Percentiles rank a stretch among this genome's conserved stretches.
Conservation (phyloP, 2,113 vertebrate species). For the Cheirogaleus medius region DNA sequence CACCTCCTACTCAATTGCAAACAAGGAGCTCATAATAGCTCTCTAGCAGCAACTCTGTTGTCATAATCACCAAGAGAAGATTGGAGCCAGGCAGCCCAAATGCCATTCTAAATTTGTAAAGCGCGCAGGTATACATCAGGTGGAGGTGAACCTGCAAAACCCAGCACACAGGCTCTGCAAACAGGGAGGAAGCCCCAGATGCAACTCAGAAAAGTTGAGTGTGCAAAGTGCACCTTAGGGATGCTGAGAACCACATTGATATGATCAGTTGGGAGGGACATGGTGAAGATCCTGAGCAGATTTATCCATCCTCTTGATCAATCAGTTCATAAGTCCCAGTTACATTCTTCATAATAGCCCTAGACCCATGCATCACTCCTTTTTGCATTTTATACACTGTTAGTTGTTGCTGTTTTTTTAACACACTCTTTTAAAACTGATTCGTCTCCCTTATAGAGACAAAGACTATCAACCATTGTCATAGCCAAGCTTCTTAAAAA, state of each 20-base stretch:
- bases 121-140: not conserved
- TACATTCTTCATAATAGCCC: not conserved
- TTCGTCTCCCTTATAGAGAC: not conserved
- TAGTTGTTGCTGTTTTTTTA: not conserved
- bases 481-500: not conserved
- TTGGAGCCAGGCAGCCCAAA: not conserved
- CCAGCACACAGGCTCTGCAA: not conserved
- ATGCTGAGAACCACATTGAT: not conserved
- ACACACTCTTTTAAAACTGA: not conserved
- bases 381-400: not conserved
- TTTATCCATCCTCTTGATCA: not conserved
- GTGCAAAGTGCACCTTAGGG: not conserved
- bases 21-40: constrained; percentile 56
- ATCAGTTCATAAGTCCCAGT: not conserved
- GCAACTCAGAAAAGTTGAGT: not conserved
- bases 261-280: not conserved
- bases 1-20: constrained; percentile 52
- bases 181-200: not conserved
- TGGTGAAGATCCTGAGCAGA: not conserved
- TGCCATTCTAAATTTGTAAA: constrained; percentile 45
- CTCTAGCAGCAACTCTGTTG: constrained; percentile 45
- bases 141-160: not conserved
- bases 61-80: constrained; percentile 40
- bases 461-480: not conserved
- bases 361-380: not conserved